Percentiles rank a stretch among this genome's conserved stretches.
phyloP scores from a whole-genome alignment of 2,113 vertebrate genomes.

The Gymnarchus niloticus region DNA sequence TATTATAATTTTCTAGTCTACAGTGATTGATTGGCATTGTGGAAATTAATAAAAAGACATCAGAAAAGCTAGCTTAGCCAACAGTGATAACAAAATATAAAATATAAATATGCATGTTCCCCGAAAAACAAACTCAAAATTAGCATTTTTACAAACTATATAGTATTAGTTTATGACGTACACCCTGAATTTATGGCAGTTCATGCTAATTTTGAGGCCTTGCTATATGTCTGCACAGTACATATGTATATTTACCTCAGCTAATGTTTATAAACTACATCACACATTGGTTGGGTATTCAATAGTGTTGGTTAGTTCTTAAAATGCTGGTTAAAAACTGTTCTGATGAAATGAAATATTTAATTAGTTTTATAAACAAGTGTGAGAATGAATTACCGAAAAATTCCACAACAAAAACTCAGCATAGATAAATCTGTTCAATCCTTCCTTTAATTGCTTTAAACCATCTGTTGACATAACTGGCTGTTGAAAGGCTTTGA shows the following conservation, averaged over 20 bases:
- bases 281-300: not conserved
- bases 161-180: not conserved
- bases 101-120: not conserved
- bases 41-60: not conserved
- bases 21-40: not conserved
- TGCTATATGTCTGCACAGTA: not conserved
- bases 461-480: too few relatives aligned
- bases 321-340: not conserved
- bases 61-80: not conserved
- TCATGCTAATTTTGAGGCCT: not conserved
- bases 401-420: not conserved
- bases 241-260: not conserved
- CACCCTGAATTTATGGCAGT: not conserved
- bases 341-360: not conserved
- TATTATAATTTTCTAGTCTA: not conserved
- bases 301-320: not conserved
- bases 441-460: not conserved
- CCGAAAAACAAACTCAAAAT: not conserved
- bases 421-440: not conserved
- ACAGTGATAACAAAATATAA: not conserved
- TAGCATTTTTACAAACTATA: not conserved
- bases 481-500: not conserved
- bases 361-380: not conserved
- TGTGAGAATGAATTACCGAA: not conserved
- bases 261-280: slow-evolving; percentile 3